These are phyloP conservation scores for Belgica antarctica DNA, from an alignment of 2,888 invertebrate species.

Conservation along the genomic window DNA sequence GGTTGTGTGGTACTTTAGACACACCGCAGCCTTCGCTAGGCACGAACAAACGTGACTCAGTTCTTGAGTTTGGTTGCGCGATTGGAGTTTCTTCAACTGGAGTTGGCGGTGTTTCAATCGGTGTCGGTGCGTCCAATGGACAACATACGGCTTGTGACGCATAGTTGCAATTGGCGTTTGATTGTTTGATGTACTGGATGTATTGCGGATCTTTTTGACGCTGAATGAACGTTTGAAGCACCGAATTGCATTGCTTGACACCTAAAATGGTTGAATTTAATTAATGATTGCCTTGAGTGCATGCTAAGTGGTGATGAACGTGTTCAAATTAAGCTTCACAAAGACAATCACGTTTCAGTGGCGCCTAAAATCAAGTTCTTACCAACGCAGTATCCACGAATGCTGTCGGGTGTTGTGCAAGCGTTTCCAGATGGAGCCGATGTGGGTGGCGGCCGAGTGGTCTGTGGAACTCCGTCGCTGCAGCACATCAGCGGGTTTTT, in stretches of 20 bases:
- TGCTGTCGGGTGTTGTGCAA: constrained; percentile 45
- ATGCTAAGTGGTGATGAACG: no score
- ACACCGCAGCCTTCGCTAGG: constrained; percentile 63
- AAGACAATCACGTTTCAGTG: no score
- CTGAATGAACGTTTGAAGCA: constrained; percentile 35
- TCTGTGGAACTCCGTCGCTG: constrained; percentile 31
- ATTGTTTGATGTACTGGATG: constrained; percentile 40
- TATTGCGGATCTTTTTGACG: constrained; percentile 40
- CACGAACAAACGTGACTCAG: constrained; percentile 48
- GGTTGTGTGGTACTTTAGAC: constrained; percentile 58
- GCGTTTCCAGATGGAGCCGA: constrained; percentile 45
- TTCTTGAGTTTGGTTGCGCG: constrained; percentile 6
- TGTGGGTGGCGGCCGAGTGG: constrained; percentile 41
- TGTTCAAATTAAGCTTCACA: constrained; percentile 32
- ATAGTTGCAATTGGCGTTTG: constrained; percentile 44
- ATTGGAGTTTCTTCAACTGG: neutral
- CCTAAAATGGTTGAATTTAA: neutral
- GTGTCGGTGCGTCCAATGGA: constrained; percentile 27
- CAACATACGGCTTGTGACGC: constrained; percentile 40
- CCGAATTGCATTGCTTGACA: constrained; percentile 39
- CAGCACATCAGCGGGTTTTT: constrained; percentile 52
- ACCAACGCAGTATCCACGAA: constrained; percentile 37
- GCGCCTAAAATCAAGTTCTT: constrained; percentile 10
- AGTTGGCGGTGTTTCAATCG: neutral
- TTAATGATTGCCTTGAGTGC: constrained; percentile 30